Percentiles rank a stretch among this genome's conserved stretches.
phyloP scores from a whole-genome alignment of 2,888 invertebrate species.

The Stenodera caucasica region DNA sequence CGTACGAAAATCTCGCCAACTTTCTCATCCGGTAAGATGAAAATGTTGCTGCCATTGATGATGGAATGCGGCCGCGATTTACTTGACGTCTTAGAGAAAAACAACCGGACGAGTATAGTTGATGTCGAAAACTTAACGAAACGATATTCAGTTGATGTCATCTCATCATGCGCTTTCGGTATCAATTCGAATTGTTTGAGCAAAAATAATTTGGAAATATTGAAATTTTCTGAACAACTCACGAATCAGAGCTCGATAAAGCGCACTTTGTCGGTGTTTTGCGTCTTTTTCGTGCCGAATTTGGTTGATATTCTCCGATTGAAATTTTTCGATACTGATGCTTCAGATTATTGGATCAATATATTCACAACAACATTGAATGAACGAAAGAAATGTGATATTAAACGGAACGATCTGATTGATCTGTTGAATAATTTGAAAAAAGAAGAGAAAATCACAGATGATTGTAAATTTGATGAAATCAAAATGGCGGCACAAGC shows the following conservation, averaged over 20 bases:
- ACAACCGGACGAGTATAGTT: no score
- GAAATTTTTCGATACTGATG: constrained; percentile 37
- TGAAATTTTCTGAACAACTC: constrained; percentile 43
- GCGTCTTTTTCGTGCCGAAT: constrained; percentile 35
- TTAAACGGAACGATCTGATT: constrained; percentile 59
- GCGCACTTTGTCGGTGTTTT: constrained; percentile 31
- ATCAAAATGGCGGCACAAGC: constrained; percentile 51
- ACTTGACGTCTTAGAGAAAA: constrained; percentile 35
- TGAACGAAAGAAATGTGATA: constrained; percentile 30
- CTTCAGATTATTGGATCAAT: constrained; percentile 41
- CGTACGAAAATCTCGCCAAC: constrained; percentile 59
- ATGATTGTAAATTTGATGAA: constrained; percentile 35
- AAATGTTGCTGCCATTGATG: constrained; percentile 57
- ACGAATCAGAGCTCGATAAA: constrained; percentile 37
- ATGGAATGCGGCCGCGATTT: constrained; percentile 49
- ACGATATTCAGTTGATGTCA: constrained; percentile 43
- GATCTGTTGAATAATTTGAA: constrained; percentile 61
- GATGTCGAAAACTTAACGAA: constrained; percentile 18
- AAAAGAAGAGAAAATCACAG: constrained; percentile 31
- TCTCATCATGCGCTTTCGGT: constrained; percentile 53
- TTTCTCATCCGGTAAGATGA: constrained; percentile 60
- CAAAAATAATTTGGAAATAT: constrained; percentile 45
- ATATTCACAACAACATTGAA: constrained; percentile 42
- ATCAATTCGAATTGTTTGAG: constrained; percentile 48
- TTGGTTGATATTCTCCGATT: constrained; percentile 38